Conservation (phyloP, 2,113 vertebrate genomes). For the Psammodynastes pulverulentus region DNA sequence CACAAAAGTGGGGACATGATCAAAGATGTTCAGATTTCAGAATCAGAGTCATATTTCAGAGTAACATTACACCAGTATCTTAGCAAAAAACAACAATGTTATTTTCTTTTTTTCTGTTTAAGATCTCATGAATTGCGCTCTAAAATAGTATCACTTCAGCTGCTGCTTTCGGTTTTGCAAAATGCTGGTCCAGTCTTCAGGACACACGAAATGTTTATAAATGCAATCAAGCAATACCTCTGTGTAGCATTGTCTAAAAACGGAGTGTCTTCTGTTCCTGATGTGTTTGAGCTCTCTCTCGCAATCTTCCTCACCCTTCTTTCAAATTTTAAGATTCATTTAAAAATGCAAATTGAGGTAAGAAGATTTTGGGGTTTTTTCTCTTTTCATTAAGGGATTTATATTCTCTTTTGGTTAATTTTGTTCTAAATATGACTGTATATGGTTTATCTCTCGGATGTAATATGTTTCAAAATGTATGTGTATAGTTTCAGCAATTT, state of each 20-base stretch:
- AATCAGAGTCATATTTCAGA: not conserved
- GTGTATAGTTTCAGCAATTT: not conserved
- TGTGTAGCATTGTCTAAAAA: constrained; percentile 97
- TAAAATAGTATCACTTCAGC: constrained; percentile 94
- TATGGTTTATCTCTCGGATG: constrained; percentile 1
- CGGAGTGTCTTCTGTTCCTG: constrained; percentile 94
- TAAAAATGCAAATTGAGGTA: constrained; percentile 99
- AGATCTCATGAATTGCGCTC: constrained; percentile 96
- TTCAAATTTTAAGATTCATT: constrained; percentile 95
- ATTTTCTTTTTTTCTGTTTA: constrained; percentile 14
- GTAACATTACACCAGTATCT: not conserved
- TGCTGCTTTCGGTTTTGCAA: constrained; percentile 92
- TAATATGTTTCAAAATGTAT: not conserved
- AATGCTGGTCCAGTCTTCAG: constrained; percentile 92
- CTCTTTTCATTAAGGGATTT: not conserved
- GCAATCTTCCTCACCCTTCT: constrained; percentile 96
- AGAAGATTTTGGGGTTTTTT: not conserved
- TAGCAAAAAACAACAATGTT: not conserved
- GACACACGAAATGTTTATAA: constrained; percentile 97
- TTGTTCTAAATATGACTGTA: not conserved
- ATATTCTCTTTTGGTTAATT: not conserved
- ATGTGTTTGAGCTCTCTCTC: constrained; percentile 96
- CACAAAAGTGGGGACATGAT: not conserved
- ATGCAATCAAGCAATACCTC: constrained; percentile 96
- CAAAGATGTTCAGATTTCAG: not conserved